phyloP scores from a whole-genome alignment of 2,113 vertebrate species.

The Grantiella picta region DNA sequence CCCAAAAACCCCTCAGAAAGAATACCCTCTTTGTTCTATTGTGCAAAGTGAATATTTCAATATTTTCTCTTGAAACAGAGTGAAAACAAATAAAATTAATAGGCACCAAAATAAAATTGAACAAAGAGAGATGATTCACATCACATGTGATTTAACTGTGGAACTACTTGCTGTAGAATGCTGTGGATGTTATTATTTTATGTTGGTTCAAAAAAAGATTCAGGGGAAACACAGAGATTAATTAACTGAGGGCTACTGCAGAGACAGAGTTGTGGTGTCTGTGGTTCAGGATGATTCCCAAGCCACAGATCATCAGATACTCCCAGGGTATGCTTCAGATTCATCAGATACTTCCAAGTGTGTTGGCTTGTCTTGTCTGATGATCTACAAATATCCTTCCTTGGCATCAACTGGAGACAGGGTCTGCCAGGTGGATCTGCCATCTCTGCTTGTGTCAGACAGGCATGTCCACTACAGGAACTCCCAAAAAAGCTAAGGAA shows the following conservation, averaged over 20 bases:
- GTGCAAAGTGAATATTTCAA: background rate
- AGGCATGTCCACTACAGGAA: accelerated
- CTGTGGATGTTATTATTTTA: background rate
- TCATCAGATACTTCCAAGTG: too few relatives aligned
- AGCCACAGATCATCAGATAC: background rate
- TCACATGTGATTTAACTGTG: background rate
- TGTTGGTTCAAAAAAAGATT: background rate
- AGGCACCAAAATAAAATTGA: background rate
- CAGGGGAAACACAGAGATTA: accelerated
- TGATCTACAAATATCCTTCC: background rate
- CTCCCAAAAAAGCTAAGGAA: background rate
- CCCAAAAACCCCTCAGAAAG: background rate
- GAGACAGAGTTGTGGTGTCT: background rate
- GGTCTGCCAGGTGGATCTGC: background rate
- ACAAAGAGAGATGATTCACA: background rate
- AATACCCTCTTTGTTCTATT: background rate
- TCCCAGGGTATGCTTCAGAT: background rate
- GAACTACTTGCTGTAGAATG: background rate
- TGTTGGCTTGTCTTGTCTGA: background rate
- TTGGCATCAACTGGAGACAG: background rate
- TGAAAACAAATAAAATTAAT: background rate
- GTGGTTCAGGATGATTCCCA: background rate
- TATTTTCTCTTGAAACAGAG: background rate
- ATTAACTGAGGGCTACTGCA: background rate
- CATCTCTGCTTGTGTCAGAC: accelerated